Percentiles rank a stretch among this genome's conserved stretches.
Evolutionary conservation across 2,113 vertebrate genomes (phyloP).

Genomic region (Corythaixoides concolor): DNA sequence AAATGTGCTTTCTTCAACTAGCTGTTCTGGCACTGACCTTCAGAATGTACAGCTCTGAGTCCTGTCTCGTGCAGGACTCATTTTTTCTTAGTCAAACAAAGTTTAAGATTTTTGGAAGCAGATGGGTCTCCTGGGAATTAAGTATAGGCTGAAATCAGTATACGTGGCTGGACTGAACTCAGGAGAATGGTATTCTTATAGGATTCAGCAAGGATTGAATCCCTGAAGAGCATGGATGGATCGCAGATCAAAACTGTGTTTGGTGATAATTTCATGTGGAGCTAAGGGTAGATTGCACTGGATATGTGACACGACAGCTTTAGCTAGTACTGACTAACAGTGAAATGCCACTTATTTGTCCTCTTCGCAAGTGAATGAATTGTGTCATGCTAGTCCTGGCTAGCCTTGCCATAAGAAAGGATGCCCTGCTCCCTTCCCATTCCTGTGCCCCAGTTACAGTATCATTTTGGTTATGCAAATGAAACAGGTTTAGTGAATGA

Average conservation of each 20-base stretch:
- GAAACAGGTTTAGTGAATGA: conserved; percentile 7
- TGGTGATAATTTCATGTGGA: neutral
- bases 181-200: neutral
- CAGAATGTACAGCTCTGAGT: neutral
- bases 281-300: neutral
- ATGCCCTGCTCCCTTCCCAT: neutral
- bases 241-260: neutral
- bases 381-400: neutral
- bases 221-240: neutral
- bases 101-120: neutral
- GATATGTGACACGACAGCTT: neutral
- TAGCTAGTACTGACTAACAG: conserved; percentile 10
- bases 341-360: neutral
- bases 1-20: neutral
- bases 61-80: neutral
- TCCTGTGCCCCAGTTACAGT: neutral
- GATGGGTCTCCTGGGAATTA: neutral
- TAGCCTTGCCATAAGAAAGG: neutral
- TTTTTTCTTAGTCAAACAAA: neutral
- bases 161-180: neutral
- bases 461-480: conserved; percentile 19
- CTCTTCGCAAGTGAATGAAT: neutral
- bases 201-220: neutral
- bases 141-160: neutral
- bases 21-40: neutral